phyloP scores from a whole-genome alignment of 2,797 vertebrate species.

The Acanthurus lineatus region DNA sequence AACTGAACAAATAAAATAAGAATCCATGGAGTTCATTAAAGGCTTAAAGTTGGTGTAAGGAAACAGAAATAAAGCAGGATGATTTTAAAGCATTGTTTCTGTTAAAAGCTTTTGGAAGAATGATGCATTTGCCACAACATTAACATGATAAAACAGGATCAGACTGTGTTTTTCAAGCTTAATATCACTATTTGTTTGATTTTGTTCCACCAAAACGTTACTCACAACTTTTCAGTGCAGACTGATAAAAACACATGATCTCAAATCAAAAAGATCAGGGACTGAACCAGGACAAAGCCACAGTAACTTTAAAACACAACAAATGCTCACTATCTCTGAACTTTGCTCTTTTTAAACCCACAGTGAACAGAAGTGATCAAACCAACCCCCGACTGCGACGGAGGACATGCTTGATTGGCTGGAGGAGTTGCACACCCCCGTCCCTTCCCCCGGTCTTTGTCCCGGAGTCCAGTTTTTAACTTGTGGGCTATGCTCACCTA shows the following conservation, averaged over 20 bases:
- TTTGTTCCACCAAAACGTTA: not conserved
- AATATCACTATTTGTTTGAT: not conserved
- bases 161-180: not conserved
- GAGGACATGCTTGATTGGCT: conserved; percentile 72
- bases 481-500: conserved; percentile 24
- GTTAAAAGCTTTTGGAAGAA: conserved; percentile 10
- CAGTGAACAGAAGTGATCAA: conserved; percentile 45
- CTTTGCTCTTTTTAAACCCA: conserved; percentile 72
- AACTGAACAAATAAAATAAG: not conserved
- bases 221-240: not conserved
- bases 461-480: conserved; percentile 63
- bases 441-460: conserved; percentile 34
- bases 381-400: conserved; percentile 25
- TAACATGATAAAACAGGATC: conserved; percentile 6
- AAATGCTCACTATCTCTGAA: conserved; percentile 71
- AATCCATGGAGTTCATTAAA: not conserved
- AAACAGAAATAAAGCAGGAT: not conserved
- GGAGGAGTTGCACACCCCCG: conserved; percentile 62
- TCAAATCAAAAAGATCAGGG: not conserved
- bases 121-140: not conserved
- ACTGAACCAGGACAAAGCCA: not conserved
- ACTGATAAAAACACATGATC: not conserved
- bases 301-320: conserved; percentile 32
- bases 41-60: not conserved
- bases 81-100: not conserved